phyloP scores from a whole-genome alignment of 2,888 invertebrate species.

The Drosophila merina region DNA sequence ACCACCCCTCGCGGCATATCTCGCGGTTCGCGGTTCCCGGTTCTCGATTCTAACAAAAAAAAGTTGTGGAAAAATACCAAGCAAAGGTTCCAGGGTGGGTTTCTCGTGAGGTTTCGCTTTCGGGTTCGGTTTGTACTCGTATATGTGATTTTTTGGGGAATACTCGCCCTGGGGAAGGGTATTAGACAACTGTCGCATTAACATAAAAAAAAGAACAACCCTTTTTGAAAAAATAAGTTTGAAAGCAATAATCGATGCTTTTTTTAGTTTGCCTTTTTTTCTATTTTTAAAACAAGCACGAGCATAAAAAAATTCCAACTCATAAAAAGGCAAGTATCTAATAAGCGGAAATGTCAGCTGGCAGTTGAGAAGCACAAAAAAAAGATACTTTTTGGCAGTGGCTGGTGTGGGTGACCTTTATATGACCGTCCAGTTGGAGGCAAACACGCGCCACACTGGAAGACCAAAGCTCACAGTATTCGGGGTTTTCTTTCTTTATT shows the following conservation, averaged over 20 bases:
- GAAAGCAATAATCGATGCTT: too few species aligned
- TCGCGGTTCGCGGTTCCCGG: not conserved
- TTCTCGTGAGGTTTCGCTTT: conserved; percentile 33
- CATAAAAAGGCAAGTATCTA: conserved; percentile 35
- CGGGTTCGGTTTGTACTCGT: conserved; percentile 1
- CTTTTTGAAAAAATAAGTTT: not conserved
- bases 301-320: conserved; percentile 36
- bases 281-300: conserved; percentile 35
- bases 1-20: not conserved
- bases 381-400: conserved; percentile 41
- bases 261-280: too few species aligned
- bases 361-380: conserved; percentile 20
- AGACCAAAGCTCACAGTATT: conserved; percentile 59
- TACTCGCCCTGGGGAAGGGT: not conserved
- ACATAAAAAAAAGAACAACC: not conserved
- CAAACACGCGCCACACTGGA: conserved; percentile 59
- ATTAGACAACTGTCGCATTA: not conserved
- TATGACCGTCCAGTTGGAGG: conserved; percentile 51
- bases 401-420: conserved; percentile 65
- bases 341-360: conserved; percentile 47
- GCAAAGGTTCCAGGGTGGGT: conserved; percentile 49
- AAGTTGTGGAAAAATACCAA: conserved; percentile 70
- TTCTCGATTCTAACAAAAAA: not conserved
- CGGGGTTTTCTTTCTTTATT: conserved; percentile 21
- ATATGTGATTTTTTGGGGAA: conserved; percentile 1